phyloP scores from a whole-genome alignment of 2,888 invertebrate genomes.

The Iselma pallidipennis region DNA sequence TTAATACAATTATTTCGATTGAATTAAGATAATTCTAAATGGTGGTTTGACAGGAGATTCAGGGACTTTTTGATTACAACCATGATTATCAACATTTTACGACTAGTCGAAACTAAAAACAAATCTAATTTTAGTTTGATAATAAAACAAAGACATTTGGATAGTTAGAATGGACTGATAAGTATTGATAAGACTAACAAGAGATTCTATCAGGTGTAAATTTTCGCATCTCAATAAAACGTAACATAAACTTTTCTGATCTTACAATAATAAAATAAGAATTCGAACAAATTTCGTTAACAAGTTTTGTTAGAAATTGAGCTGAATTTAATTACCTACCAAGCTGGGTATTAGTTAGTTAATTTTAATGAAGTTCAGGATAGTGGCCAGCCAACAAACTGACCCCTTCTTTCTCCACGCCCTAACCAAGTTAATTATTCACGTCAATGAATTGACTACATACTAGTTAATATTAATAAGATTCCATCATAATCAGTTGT shows the following conservation, averaged over 20 bases:
- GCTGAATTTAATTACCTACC: not conserved
- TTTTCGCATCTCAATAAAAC: not conserved
- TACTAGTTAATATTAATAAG: not conserved
- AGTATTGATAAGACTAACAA: no score
- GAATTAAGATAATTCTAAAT: not conserved
- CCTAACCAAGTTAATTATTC: not conserved
- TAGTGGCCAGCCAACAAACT: not conserved
- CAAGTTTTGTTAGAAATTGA: not conserved
- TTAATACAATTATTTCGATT: not conserved
- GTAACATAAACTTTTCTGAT: not conserved
- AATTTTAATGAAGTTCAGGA: not conserved
- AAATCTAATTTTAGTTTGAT: not conserved
- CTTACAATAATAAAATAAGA: not conserved
- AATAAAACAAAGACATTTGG: not conserved
- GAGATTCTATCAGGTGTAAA: not conserved
- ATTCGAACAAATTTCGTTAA: not conserved
- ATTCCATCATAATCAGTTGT: not conserved
- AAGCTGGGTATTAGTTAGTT: not conserved
- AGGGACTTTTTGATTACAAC: not conserved
- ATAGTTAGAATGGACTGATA: no score
- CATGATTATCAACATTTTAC: not conserved
- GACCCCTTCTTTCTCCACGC: not conserved
- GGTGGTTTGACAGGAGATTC: not conserved
- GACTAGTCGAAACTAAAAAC: no score
- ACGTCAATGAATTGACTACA: not conserved